Evolutionary conservation across 2,888 invertebrate genomes (phyloP).

Genomic region (Oeneis ivallda): DNA sequence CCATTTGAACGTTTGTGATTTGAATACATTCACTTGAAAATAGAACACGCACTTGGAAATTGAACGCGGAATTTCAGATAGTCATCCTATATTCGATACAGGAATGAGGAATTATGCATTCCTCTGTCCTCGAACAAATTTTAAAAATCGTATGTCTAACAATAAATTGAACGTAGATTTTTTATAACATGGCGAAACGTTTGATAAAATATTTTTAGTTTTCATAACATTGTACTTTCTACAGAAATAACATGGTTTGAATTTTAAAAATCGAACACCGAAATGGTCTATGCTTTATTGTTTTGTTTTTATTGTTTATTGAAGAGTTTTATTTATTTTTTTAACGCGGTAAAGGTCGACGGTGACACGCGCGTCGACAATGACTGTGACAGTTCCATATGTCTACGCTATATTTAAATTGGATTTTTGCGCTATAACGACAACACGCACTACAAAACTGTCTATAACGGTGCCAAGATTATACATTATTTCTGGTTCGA

Average conservation of each 20-base stretch:
- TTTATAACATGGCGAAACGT: neutral
- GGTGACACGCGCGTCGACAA: conserved; percentile 67
- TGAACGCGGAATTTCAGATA: neutral
- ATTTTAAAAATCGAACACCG: conserved; percentile 10
- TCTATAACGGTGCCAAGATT: conserved; percentile 54
- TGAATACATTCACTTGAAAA: neutral
- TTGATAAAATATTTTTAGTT: neutral
- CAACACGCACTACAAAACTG: conserved; percentile 41
- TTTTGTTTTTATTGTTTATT: conserved; percentile 20
- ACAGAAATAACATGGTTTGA: conserved; percentile 5
- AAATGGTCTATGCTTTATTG: conserved; percentile 10
- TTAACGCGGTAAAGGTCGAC: conserved; percentile 42
- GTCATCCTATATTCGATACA: neutral
- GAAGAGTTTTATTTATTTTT: conserved; percentile 44
- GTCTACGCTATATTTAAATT: conserved; percentile 66
- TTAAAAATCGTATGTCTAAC: conserved; percentile 13
- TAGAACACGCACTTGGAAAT: conserved; percentile 1
- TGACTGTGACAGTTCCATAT: conserved; percentile 74
- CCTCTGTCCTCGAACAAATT: neutral
- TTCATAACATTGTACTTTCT: neutral
- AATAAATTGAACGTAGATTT: neutral
- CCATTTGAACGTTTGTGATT: neutral
- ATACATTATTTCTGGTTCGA: conserved; percentile 24
- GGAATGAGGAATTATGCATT: no score
- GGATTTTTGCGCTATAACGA: conserved; percentile 55